phyloP scores from a whole-genome alignment of 2,797 vertebrate species.

The Vireo griseus region DNA sequence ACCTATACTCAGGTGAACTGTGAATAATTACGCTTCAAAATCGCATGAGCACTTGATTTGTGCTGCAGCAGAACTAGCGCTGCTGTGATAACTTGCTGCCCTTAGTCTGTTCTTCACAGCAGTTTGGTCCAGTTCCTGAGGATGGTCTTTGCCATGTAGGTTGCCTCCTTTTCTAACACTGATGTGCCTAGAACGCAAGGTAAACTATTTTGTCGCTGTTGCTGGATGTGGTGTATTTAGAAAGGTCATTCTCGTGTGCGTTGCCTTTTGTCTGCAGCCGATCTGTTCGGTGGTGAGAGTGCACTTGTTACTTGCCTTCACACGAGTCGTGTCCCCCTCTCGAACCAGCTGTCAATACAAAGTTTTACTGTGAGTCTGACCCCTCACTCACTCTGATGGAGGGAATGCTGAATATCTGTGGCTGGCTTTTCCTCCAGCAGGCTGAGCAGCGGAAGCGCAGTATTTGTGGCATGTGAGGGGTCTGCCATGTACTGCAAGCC shows the following conservation, averaged over 20 bases:
- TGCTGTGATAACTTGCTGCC: background rate
- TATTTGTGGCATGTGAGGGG: background rate
- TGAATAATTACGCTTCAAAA: background rate
- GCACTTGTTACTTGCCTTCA: background rate
- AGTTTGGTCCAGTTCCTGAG: background rate
- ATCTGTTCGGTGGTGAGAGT: background rate
- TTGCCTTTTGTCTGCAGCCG: background rate
- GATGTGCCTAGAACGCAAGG: background rate
- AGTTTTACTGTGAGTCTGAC: background rate
- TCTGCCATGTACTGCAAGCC: background rate
- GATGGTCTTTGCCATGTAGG: background rate
- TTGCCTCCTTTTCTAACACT: background rate
- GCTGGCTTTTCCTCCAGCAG: background rate
- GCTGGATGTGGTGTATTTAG: background rate
- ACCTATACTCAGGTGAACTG: constrained; percentile 16
- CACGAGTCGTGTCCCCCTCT: background rate
- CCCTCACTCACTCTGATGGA: background rate
- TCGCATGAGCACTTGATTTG: background rate
- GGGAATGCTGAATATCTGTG: background rate
- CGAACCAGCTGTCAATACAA: background rate
- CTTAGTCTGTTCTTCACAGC: background rate
- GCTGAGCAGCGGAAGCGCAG: background rate
- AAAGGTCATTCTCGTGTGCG: background rate
- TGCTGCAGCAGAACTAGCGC: background rate
- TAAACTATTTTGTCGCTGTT: background rate